These are phyloP conservation scores for Chaetodon trifascialis DNA, from an alignment of 2,113 vertebrate species.

Conservation along the genomic window DNA sequence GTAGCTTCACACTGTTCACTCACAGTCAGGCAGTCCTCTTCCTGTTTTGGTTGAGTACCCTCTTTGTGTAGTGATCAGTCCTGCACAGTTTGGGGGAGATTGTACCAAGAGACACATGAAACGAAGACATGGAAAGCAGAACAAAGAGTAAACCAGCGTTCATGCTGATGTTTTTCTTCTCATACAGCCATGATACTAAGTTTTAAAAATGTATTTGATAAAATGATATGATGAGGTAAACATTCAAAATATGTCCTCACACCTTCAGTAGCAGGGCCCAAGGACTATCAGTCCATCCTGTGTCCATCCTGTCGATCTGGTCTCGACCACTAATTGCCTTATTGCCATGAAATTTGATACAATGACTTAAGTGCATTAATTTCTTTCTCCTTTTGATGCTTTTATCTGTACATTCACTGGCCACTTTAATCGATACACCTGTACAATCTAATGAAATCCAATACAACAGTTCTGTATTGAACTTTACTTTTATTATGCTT, in stretches of 20 bases:
- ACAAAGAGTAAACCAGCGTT: neutral
- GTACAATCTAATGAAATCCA: too few relatives aligned
- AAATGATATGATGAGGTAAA: neutral
- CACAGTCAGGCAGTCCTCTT: constrained; percentile 19
- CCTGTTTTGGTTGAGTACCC: constrained; percentile 42
- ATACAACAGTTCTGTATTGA: too few relatives aligned
- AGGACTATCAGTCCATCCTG: neutral
- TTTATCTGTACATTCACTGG: neutral
- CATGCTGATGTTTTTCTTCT: constrained; percentile 10
- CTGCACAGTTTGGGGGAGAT: constrained; percentile 38
- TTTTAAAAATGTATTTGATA: neutral
- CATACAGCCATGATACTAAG: neutral
- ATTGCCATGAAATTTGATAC: neutral
- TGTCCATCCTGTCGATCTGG: neutral
- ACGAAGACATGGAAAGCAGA: neutral
- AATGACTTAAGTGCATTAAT: neutral
- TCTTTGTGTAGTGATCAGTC: constrained; percentile 40
- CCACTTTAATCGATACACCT: too few relatives aligned
- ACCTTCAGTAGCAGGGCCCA: too few relatives aligned
- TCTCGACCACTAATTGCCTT: neutral
- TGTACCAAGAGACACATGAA: neutral
- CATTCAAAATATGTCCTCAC: neutral
- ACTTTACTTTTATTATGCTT: neutral
- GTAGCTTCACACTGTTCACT: constrained; percentile 41
- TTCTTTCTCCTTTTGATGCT: neutral